Evolutionary conservation across 1,140 invertebrate genomes (phyloP), one percentile per base, ranked within the genome.

Genomic region (Aphelenchoides avenae): DNA sequence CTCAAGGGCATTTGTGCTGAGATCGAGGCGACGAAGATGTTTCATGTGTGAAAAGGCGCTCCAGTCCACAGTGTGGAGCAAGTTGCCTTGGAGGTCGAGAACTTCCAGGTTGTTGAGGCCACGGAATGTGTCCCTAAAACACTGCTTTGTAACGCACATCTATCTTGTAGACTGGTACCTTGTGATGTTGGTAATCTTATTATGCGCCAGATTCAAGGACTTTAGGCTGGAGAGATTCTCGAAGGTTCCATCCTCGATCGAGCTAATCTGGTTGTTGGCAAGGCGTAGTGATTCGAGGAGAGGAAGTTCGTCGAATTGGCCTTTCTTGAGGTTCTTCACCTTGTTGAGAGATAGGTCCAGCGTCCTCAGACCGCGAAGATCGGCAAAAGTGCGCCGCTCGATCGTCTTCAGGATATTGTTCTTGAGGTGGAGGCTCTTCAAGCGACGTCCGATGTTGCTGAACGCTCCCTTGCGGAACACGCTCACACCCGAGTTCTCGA

Each of bases 161-260:
- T n/a, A n/a, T n/a, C n/a, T n/a, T n/a, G n/a, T n/a, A n/a, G n/a
- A n/a, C n/a, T n/a, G n/a, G n/a, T n/a, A 71, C 65, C 52, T 71
- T 26, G 70, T 70, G 30, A 72, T 72, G 29, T 64, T 74, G 9
- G 15, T 55, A 15, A 72, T 24, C 11, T 44, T 36, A 52, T 73
- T 73, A 29, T 70, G 46, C 37, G 65, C 59, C 51, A 73, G 42
- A 33, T 61, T 73, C n/a, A 73, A 52, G 7, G 48, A 48, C 31
- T 52, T 52, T 27, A 73, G 42, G 41, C 63, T 73, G n/a, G 33
- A 40, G 47, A 73, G 46, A 42, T 51, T 40, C 9, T 42, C 27
- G 26, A 73, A 73, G 27, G 65, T 29, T n/a, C 69, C 72, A 37
- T 75, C 61, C 36, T 72, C 70, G 37, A 73, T 61, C 2, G 27